Evolutionary conservation across 2,888 invertebrate species (phyloP).

Genomic region (Geophilus truncorum): DNA sequence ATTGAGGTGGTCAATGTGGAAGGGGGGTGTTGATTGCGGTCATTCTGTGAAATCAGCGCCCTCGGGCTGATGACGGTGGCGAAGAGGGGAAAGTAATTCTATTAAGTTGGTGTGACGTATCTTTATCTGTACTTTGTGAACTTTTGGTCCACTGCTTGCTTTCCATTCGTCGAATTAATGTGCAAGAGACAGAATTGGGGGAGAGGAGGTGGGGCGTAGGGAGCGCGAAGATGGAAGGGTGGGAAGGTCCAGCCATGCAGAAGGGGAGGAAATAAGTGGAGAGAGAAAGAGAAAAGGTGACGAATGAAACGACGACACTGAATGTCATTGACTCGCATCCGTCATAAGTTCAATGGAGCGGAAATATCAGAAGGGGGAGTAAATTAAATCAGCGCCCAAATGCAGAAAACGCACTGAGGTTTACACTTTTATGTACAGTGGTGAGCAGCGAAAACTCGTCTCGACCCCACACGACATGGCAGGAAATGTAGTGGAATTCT

Average conservation of each 20-base stretch:
- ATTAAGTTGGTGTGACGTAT: slow-evolving; percentile 14
- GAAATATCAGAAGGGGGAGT: neutral
- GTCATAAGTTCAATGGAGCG: slow-evolving; percentile 29
- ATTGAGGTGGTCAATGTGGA: neutral
- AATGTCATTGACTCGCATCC: slow-evolving; percentile 23
- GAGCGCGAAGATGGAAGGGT: neutral
- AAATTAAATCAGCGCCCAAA: slow-evolving; percentile 27
- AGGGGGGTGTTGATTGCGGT: slow-evolving; percentile 25
- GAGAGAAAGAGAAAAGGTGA: slow-evolving; percentile 27
- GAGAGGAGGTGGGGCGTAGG: neutral
- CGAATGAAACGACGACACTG: slow-evolving; percentile 25
- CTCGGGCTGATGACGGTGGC: slow-evolving; percentile 17
- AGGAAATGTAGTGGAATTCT: slow-evolving; percentile 28
- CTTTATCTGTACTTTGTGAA: slow-evolving; percentile 11
- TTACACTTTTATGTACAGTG: slow-evolving; percentile 20
- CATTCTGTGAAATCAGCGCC: slow-evolving; percentile 13
- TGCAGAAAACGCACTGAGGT: slow-evolving; percentile 23
- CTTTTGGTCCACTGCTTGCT: slow-evolving; percentile 21
- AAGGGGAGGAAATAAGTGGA: slow-evolving; percentile 24
- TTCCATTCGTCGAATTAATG: slow-evolving; percentile 25
- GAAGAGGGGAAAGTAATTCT: slow-evolving; percentile 13
- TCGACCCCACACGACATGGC: neutral
- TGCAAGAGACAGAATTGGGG: slow-evolving; percentile 13
- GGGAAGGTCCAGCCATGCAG: slow-evolving; percentile 19
- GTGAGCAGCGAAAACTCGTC: neutral